phyloP scores from a whole-genome alignment of 2,888 invertebrate genomes.

The Caenorhabditis sulstoni region DNA sequence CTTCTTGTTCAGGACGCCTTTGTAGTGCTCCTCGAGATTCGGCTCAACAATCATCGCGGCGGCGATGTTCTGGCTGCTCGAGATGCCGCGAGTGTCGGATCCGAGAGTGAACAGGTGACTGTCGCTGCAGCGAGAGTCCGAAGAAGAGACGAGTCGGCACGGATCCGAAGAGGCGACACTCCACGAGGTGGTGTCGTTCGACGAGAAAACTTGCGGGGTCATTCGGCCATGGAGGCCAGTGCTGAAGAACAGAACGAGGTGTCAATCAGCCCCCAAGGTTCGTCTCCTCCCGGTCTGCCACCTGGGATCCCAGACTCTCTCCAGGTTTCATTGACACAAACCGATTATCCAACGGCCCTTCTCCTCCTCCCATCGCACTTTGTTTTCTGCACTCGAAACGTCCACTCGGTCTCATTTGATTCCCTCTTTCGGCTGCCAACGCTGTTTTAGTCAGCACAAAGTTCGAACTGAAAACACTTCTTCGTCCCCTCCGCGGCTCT shows the following conservation, averaged over 20 bases:
- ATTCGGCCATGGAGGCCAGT: background rate
- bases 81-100: conserved; percentile 20
- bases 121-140: conserved; percentile 6
- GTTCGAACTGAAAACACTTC: conserved; percentile 8
- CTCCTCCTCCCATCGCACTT: too few species aligned
- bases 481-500: too few species aligned
- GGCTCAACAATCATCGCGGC: conserved; percentile 32
- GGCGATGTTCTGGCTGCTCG: conserved; percentile 22
- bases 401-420: conserved; percentile 31
- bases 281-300: too few species aligned
- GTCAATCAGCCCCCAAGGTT: too few species aligned
- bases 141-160: too few species aligned
- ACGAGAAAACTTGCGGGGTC: background rate
- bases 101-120: conserved; percentile 41
- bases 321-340: too few species aligned
- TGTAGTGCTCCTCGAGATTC: conserved; percentile 49
- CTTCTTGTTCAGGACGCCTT: conserved; percentile 51
- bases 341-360: too few species aligned
- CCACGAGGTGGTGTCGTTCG: conserved; percentile 5
- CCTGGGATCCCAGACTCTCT: too few species aligned
- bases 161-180: background rate
- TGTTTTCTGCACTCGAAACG: conserved; percentile 8
- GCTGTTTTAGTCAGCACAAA: background rate
- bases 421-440: background rate
- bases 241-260: too few species aligned